These are phyloP conservation scores for Stegodyphus mimosarum DNA, from an alignment of 1,140 invertebrate species.

Conservation along the genomic window DNA sequence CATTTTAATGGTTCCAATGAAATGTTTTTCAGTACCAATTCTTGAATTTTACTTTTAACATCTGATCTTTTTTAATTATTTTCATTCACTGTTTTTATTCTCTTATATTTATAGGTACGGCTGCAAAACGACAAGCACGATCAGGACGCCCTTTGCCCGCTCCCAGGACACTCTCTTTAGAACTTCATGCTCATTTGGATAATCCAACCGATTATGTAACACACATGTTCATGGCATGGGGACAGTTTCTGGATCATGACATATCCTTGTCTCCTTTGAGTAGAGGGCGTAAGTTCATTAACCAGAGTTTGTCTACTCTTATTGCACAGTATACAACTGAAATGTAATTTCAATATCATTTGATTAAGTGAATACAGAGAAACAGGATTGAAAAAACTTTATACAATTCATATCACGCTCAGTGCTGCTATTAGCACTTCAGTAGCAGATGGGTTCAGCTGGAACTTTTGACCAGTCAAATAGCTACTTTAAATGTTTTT, in stretches of 20 bases:
- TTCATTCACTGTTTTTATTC: neutral
- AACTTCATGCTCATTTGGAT: conserved; percentile 83
- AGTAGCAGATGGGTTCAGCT: no score
- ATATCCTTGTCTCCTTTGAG: conserved; percentile 76
- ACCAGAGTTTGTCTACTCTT: neutral
- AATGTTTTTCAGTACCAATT: neutral
- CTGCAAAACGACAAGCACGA: conserved; percentile 73
- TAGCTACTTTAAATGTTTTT: no score
- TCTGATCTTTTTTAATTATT: neutral
- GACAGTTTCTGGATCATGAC: conserved; percentile 76
- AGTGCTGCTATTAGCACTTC: no score
- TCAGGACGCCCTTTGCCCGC: conserved; percentile 76
- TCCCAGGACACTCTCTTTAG: conserved; percentile 83
- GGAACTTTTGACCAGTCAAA: no score
- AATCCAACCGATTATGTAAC: conserved; percentile 57
- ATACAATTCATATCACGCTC: no score
- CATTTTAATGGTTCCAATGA: no score
- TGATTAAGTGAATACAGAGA: no score
- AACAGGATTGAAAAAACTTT: no score
- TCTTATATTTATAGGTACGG: conserved; percentile 63
- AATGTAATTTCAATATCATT: no score
- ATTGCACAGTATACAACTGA: neutral
- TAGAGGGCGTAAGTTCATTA: conserved; percentile 23
- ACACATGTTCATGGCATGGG: conserved; percentile 84
- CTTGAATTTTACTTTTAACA: neutral